Conservation (phyloP, 2,113 vertebrate genomes). For the Pseudopodoces humilis region DNA sequence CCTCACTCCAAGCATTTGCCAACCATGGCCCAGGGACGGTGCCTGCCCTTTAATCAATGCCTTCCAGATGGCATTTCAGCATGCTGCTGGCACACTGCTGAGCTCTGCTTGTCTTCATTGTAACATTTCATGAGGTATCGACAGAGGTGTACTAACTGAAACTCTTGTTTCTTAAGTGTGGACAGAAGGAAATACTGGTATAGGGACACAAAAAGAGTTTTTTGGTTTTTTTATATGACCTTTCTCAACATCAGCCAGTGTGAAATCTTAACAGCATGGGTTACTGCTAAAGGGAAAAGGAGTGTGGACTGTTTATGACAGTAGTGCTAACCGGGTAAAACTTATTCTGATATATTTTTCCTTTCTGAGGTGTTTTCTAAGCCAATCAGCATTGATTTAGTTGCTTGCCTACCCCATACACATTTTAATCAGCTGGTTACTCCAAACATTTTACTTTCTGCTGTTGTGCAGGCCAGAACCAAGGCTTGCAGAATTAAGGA, state of each 20-base stretch:
- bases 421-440: background rate
- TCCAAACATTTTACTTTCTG: background rate
- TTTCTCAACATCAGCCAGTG: background rate
- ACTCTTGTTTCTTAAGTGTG: background rate
- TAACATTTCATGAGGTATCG: background rate
- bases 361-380: conserved; percentile 3
- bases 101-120: background rate
- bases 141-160: background rate
- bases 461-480: background rate
- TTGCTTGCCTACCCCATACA: background rate
- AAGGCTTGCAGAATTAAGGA: background rate
- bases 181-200: background rate
- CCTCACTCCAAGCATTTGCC: background rate
- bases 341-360: background rate
- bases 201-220: background rate
- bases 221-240: background rate
- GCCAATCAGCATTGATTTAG: background rate
- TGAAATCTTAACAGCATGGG: background rate
- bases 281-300: background rate
- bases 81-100: background rate
- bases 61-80: conserved; percentile 16
- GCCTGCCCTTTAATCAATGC: background rate
- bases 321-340: background rate
- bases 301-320: background rate
- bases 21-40: background rate